Evolutionary conservation across 2,113 vertebrate species (phyloP).

Genomic region (Stigmatopora nigra): DNA sequence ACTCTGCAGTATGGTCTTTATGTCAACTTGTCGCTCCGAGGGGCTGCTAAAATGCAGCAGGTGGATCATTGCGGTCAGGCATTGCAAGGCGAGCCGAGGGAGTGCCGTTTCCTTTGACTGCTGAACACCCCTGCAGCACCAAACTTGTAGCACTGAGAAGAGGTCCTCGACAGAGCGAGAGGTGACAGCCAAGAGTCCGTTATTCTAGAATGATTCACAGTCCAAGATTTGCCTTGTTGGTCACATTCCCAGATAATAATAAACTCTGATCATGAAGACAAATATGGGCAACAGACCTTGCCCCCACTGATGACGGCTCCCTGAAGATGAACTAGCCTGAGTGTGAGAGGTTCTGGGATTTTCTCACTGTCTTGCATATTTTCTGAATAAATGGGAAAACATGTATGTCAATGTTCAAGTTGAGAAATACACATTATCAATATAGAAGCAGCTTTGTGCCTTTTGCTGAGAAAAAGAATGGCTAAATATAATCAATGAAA

Average conservation of each 20-base stretch:
- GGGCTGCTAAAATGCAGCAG: constrained; percentile 81
- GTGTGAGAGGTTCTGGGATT: constrained; percentile 72
- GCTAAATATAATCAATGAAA: background rate
- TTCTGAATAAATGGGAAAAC: constrained; percentile 57
- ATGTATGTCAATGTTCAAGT: background rate
- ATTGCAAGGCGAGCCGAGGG: constrained; percentile 65
- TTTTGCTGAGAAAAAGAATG: background rate
- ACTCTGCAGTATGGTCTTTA: constrained; percentile 77
- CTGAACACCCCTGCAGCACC: constrained; percentile 45
- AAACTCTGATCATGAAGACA: constrained; percentile 8
- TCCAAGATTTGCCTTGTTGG: background rate
- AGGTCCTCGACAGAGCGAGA: constrained; percentile 74
- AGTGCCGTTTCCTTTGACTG: constrained; percentile 45
- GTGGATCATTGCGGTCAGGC: constrained; percentile 80
- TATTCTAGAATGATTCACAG: constrained; percentile 67
- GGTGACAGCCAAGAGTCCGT: constrained; percentile 78
- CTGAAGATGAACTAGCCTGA: constrained; percentile 81
- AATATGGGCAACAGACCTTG: constrained; percentile 70
- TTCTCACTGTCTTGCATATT: constrained; percentile 68
- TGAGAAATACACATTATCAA: background rate
- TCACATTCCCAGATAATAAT: constrained; percentile 5
- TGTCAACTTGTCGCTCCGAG: constrained; percentile 72
- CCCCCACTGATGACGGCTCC: constrained; percentile 82
- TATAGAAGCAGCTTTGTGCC: background rate
- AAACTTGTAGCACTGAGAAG: constrained; percentile 73